Conservation (phyloP, 2,797 vertebrate species). For the Erpetoichthys calabaricus region DNA sequence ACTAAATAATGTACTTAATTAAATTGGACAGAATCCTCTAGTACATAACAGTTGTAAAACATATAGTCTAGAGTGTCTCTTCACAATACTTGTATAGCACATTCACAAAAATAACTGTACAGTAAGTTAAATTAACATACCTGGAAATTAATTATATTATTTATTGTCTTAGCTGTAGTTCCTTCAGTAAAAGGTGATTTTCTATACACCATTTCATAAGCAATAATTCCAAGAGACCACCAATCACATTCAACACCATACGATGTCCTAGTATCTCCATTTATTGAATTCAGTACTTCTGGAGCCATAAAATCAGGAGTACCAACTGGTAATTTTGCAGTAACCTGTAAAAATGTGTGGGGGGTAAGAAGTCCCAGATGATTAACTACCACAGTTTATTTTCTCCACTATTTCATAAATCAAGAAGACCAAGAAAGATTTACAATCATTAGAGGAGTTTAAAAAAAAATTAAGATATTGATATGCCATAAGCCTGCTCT, state of each 20-base stretch:
- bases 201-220: constrained; percentile 87
- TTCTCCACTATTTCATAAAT: neutral
- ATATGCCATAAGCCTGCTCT: too few species aligned
- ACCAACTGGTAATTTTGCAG: constrained; percentile 59
- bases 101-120: too few species aligned
- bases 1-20: too few species aligned
- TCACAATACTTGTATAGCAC: too few species aligned
- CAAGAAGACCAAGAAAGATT: too few species aligned
- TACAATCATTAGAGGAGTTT: too few species aligned
- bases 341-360: constrained; percentile 51
- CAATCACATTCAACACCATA: constrained; percentile 83
- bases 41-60: too few species aligned
- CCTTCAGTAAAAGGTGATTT: constrained; percentile 73
- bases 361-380: neutral
- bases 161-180: constrained; percentile 72
- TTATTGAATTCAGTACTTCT: constrained; percentile 61
- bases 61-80: too few species aligned
- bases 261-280: constrained; percentile 43
- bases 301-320: constrained; percentile 84
- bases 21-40: too few species aligned
- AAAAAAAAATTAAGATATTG: too few species aligned
- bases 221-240: constrained; percentile 90
- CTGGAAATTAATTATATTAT: constrained; percentile 89
- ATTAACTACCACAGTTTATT: neutral
- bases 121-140: constrained; percentile 32